Base-by-base conservation (phyloP, 1,140 invertebrate genomes). In the Caenorhabditis elegans region DNA sequence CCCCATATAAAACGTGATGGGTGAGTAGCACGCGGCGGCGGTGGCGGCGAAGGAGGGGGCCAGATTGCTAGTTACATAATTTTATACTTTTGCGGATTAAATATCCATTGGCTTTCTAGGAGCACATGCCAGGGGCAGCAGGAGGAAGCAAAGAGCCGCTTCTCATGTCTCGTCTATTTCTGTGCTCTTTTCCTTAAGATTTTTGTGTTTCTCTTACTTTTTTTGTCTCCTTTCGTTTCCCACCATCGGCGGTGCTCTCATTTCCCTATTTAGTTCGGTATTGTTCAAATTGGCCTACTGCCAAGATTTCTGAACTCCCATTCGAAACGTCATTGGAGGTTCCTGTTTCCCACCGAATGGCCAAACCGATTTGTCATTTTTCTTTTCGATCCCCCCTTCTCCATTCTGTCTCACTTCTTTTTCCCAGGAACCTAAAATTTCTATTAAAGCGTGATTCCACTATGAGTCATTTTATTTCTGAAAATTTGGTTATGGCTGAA, bases 51-150 rank as follows among this genome's bases (percentile, higher is more conserved):
- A 15, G 26, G 26, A 65, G 55, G 22, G 60, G 60, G 60, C 60
- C 60, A 70, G 60, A 70, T 70, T 70, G 60, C 60, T 70, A 70
- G 60, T 70, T 70, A 70, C 60, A 70, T 70, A 70, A 70, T 70
- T 70, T 70, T 70, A 70, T 70, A 70, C 60, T 70, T 70, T 70
- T 70, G 60, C 60, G 60, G 60, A 70, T 70, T 70, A 70, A 70
- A 70, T 70, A 70, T 70, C 60, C 60, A 70, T 70, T 70, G 60
- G 60, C 60, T 70, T 70, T 70, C 60, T 70, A 70, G 60, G 60
- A 70, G 60, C 60, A 39, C 60, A 70, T 70, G 60, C 60, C 60
- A 70, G 34, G 34, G 60, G 60, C 60, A 70, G 60, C 60, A 70
- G 60, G 34, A 70, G 31, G 60, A 70, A 70, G 60, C 60, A 70